These are phyloP conservation scores for Lasioglossum vierecki DNA, from an alignment of 2,888 invertebrate species.

Conservation along the genomic window DNA sequence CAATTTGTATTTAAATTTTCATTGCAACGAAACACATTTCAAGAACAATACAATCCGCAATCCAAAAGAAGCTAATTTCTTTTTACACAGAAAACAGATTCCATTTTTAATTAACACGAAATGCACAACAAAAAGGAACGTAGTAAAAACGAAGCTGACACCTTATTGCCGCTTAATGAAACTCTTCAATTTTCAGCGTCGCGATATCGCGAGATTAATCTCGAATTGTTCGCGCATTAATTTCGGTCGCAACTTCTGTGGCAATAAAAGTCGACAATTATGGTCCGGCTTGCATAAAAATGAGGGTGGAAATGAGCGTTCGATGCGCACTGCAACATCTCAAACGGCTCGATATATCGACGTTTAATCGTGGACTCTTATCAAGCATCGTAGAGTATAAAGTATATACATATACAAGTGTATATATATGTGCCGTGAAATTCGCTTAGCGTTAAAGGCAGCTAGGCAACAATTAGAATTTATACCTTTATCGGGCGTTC, in stretches of 20 bases:
- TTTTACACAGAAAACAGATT: not conserved
- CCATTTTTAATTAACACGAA: not conserved
- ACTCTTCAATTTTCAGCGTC: not conserved
- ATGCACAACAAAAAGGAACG: not conserved
- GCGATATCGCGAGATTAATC: not conserved
- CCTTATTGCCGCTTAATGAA: not conserved
- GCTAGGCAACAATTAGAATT: conserved; percentile 29
- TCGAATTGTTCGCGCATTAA: not conserved
- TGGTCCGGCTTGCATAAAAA: not conserved
- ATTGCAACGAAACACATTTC: too few relatives aligned
- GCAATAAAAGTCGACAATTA: not conserved
- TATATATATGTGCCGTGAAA: not conserved
- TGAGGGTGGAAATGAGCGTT: not conserved
- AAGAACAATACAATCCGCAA: too few relatives aligned
- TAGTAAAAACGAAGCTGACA: not conserved
- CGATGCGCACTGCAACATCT: not conserved
- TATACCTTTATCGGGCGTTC: conserved; percentile 24
- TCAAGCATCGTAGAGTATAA: not conserved
- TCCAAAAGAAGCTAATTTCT: too few relatives aligned
- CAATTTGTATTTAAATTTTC: too few relatives aligned
- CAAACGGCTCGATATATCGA: not conserved
- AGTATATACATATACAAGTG: too few relatives aligned
- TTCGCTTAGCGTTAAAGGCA: conserved; percentile 19
- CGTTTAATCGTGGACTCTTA: not conserved
- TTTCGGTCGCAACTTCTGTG: not conserved